Evolutionary conservation across 2,797 vertebrate genomes (phyloP).

Genomic region (Acipenser transmontanus): DNA sequence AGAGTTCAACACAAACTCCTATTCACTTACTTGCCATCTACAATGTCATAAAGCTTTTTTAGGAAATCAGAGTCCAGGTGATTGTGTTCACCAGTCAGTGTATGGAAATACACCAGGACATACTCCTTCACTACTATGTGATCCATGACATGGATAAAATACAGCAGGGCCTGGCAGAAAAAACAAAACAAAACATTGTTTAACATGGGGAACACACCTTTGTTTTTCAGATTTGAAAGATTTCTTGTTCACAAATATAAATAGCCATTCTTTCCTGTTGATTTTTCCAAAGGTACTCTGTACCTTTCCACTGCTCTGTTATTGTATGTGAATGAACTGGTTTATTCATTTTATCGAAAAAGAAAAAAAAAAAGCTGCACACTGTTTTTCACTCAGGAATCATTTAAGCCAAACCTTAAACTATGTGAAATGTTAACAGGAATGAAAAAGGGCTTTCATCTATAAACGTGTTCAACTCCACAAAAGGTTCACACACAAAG

Average conservation of each 20-base stretch:
- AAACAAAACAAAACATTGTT: conserved; percentile 18
- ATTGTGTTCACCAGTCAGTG: conserved; percentile 88
- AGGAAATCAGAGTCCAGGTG: conserved; percentile 87
- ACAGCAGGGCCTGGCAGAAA: conserved; percentile 76
- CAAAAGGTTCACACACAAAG: too few relatives aligned
- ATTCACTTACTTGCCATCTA: conserved; percentile 84
- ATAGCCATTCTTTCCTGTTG: too few relatives aligned
- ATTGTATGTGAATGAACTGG: too few relatives aligned
- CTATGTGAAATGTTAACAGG: neutral
- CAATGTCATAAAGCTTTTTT: conserved; percentile 84
- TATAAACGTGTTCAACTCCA: too few relatives aligned
- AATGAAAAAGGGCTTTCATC: too few relatives aligned
- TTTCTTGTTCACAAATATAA: conserved; percentile 3
- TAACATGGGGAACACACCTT: neutral
- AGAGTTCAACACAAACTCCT: too few relatives aligned
- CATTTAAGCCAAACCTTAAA: neutral
- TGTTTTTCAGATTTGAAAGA: neutral
- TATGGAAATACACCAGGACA: conserved; percentile 95
- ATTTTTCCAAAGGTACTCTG: too few relatives aligned
- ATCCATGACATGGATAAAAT: conserved; percentile 97
- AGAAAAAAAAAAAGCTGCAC: too few relatives aligned
- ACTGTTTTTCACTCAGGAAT: neutral
- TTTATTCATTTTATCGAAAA: too few relatives aligned
- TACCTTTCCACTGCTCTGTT: too few relatives aligned
- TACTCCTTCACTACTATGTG: conserved; percentile 92